phyloP scores from a whole-genome alignment of 2,113 vertebrate genomes.

The Sturnus vulgaris region DNA sequence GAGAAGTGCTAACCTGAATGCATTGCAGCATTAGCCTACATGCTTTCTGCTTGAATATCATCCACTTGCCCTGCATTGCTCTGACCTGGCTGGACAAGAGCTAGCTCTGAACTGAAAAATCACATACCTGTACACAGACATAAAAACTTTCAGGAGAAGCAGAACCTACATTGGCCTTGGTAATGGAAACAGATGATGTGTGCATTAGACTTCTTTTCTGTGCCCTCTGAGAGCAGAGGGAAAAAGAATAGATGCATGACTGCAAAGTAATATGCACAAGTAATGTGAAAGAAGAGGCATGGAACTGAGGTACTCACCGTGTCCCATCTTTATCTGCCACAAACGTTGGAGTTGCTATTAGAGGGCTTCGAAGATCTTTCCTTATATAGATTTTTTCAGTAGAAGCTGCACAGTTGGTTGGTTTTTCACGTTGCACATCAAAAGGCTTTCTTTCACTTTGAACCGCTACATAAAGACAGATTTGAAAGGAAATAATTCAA shows the following conservation, averaged over 20 bases:
- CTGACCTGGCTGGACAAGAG: not conserved
- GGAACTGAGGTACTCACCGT: conserved; percentile 72
- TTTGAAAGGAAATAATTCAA: conserved; percentile 16
- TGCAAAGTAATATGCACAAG: not conserved
- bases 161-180: not conserved
- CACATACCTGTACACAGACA: not conserved
- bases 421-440: conserved; percentile 92
- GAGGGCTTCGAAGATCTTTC: conserved; percentile 92
- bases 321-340: conserved; percentile 89
- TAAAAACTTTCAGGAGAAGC: not conserved
- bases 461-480: conserved; percentile 79
- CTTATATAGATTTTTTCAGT: conserved; percentile 98
- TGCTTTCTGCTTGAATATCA: not conserved
- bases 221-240: not conserved
- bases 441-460: conserved; percentile 98
- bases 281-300: accelerated
- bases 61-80: not conserved
- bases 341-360: conserved; percentile 96
- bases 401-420: conserved; percentile 94
- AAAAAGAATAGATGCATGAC: not conserved
- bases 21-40: not conserved
- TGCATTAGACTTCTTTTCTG: not conserved
- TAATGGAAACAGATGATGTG: not conserved
- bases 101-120: not conserved
- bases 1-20: not conserved